phyloP scores from a whole-genome alignment of 2,113 vertebrate genomes.

The Nematolebias whitei region DNA sequence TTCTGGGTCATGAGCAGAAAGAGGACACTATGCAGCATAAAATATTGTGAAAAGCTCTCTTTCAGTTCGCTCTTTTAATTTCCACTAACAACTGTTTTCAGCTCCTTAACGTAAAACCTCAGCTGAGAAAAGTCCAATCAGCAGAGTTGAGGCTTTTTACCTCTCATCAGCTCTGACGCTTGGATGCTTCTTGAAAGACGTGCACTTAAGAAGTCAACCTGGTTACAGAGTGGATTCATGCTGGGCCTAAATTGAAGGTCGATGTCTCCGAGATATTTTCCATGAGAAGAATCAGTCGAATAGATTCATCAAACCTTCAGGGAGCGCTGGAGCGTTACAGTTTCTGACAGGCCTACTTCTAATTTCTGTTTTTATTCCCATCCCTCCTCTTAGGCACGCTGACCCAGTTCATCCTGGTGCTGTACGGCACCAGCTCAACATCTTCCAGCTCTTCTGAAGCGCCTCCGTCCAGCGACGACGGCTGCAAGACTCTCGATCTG shows the following conservation, averaged over 20 bases:
- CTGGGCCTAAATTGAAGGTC: conserved; percentile 25
- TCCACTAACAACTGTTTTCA: background rate
- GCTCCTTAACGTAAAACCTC: conserved; percentile 5
- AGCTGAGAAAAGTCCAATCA: conserved; percentile 20
- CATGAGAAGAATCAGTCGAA: conserved; percentile 40
- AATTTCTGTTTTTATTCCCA: conserved; percentile 21
- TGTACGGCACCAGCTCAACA: conserved; percentile 86
- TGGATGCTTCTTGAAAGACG: conserved; percentile 23
- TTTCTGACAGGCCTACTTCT: conserved; percentile 42
- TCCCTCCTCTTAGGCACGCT: conserved; percentile 84
- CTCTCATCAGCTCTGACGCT: conserved; percentile 27
- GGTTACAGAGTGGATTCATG: conserved; percentile 29
- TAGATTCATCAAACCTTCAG: conserved; percentile 29
- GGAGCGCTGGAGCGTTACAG: conserved; percentile 11
- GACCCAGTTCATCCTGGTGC: conserved; percentile 91
- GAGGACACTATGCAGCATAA: background rate
- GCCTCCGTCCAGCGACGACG: conserved; percentile 79
- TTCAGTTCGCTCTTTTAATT: conserved; percentile 12
- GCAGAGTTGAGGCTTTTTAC: conserved; percentile 9
- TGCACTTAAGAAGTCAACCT: conserved; percentile 43
- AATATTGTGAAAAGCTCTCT: background rate
- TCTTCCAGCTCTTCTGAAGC: conserved; percentile 70
- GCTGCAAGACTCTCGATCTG: conserved; percentile 90
- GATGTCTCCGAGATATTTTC: conserved; percentile 47
- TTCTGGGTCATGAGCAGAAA: background rate